Evolutionary conservation across 2,888 invertebrate genomes (phyloP).

Genomic region (Sthenelais limicola): DNA sequence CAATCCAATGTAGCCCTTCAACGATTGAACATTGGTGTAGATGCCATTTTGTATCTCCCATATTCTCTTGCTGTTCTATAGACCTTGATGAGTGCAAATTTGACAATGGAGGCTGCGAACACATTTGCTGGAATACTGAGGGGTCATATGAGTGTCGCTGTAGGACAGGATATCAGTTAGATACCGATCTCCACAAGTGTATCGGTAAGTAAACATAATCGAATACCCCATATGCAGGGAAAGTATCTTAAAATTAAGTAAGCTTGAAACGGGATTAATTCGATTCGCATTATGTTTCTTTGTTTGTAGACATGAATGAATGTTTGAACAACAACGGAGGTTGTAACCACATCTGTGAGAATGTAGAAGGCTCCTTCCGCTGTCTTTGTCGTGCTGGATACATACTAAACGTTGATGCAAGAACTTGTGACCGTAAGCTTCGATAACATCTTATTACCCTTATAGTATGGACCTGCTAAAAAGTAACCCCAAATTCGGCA

Average conservation of each 20-base stretch:
- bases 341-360: conserved; percentile 46
- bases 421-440: conserved; percentile 35
- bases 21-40: no score
- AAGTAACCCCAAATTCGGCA: no score
- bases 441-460: neutral
- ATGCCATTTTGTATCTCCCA: no score
- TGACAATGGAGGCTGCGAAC: conserved; percentile 29
- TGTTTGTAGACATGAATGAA: conserved; percentile 45
- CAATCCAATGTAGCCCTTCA: no score
- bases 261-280: no score
- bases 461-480: no score
- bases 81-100: conserved; percentile 28
- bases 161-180: conserved; percentile 26
- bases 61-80: neutral
- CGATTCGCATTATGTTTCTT: no score
- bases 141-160: conserved; percentile 36
- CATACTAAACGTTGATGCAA: conserved; percentile 30
- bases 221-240: no score
- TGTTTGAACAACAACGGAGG: conserved; percentile 42
- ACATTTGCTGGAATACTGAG: conserved; percentile 32
- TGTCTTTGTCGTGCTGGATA: conserved; percentile 40
- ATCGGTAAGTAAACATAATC: conserved; percentile 15
- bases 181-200: conserved; percentile 28
- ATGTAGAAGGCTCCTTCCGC: conserved; percentile 41
- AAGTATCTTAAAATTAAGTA: no score